Evolutionary conservation across 2,888 invertebrate genomes (phyloP), one percentile per base, ranked within the genome.

Genomic region (Helobdella robusta): DNA sequence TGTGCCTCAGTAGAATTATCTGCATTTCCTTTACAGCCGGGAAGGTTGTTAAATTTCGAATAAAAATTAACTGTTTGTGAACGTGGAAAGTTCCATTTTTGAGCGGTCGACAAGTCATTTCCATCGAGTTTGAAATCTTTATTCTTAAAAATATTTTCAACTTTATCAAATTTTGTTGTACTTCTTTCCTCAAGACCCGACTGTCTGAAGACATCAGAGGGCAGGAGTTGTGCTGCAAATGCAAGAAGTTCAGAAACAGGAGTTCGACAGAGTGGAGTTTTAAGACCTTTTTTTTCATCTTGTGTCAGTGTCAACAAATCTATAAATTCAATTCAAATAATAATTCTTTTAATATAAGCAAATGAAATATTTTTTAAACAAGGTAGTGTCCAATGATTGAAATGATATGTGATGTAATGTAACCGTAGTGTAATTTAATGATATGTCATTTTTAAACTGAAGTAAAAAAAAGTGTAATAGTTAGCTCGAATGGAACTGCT

Each of bases 181-280:
- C 28, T 56, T 30, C 32, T 8, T 28, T 11, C 32, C 32, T 56
- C 56, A n/a, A 56, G 56, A 28, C 56, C 20, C 28, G 56, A 56
- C 6, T 56, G 28, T 28, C 32, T 30, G 28, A n/a, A 56, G 28
- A 56, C 28, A 30, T 61, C 61, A 28, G 48, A 20, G 25, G 71
- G 70, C 20, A 75, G 70, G 59, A 71, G 72, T 69, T 73, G 73
- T 25, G 75, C 75, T 23, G 76, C 76, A 52, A 76, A 67, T 56
- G 75, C 74, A 6, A 76, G 70, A 25, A 76, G 70, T 48, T 75
- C 73, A 0, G 76, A 72, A 5, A 65, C 65, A 11, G 72, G 72
- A 3, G 72, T 72, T 28, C 59, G 65, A 48, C 72, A 73, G 6
- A 75, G 72, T 2, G 75, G 75, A 5, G 74, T 73, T 59, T 71